Base-by-base conservation (phyloP, 2,113 vertebrate species). In the Blennius ocellaris region DNA sequence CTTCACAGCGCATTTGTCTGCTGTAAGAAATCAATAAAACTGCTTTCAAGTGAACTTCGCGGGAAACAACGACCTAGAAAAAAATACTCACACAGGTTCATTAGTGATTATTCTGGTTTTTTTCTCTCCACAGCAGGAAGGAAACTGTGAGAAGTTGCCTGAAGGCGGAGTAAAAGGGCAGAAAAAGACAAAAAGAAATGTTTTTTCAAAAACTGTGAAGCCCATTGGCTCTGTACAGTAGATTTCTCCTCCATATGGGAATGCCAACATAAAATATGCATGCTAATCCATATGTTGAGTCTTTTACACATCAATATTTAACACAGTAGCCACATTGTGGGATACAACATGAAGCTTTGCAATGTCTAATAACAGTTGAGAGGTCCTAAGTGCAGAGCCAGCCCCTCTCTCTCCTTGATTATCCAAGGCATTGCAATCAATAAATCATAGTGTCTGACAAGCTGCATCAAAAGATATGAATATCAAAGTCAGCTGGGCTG, bases 21-120 rank as follows among this genome's bases (percentile, higher is more conserved):
- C 52, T 50, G 66, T 83, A 43, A 84, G 70, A 85, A 92, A 94
- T 94, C 93, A 89, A 94, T 93, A 86, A 49, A 78, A 10, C 49
- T 82, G 83, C 85, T 91, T 93, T 91, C 73, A 86, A 91, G 67
- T 90, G 72, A 88, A 81, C 88, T 90, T 84, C 87, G 75, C 17
- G 58, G 81, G 82, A 80, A 78, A 78, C 77, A 86, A 45, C 49
- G 50, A 87, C 84, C 82, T 55, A 76, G 75, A 86, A 30, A 30
- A n/a, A 30, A 83, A 84, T 11, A 16, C 66, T 73, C 79, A 44
- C 77, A 53, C 72, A 78, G 78, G 68, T 85, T 90, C 77, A 83
- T 92, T 87, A 91, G 78, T 17, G 71, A 60, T 82, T 81, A 56
- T 30, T 30, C 21, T 64, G 7, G 69, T 48, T 59, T 71, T 75